A percentile compares a stretch with the other conserved stretches of the same genome.
Conservation (phyloP, 2,888 invertebrate genomes). For the Pardosa pseudoannulata region DNA sequence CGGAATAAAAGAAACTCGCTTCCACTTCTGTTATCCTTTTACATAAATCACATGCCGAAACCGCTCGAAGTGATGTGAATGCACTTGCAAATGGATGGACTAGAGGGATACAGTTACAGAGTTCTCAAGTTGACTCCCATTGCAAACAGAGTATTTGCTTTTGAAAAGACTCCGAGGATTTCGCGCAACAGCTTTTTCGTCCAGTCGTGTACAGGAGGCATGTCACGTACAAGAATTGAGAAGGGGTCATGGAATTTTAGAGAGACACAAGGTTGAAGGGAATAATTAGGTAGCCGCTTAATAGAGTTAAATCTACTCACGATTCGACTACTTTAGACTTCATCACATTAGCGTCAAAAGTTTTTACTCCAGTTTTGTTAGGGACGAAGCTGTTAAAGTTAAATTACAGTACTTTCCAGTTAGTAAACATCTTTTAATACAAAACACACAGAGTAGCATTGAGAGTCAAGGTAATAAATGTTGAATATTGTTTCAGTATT, state of each 20-base stretch:
- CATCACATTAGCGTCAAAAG: too few relatives aligned
- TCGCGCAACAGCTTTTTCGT: neutral
- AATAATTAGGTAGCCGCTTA: neutral
- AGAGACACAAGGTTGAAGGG: neutral
- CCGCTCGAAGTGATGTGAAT: neutral
- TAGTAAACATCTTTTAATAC: too few relatives aligned
- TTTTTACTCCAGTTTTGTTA: too few relatives aligned
- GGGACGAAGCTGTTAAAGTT: too few relatives aligned
- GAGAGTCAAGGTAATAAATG: too few relatives aligned
- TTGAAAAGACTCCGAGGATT: neutral
- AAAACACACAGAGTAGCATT: too few relatives aligned
- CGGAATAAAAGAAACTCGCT: neutral
- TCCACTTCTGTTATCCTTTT: neutral
- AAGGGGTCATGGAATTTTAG: neutral
- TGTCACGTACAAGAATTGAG: neutral
- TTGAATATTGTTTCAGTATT: too few relatives aligned
- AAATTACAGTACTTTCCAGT: too few relatives aligned
- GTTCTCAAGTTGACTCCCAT: neutral
- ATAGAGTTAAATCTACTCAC: too few relatives aligned
- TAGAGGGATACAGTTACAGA: constrained; percentile 1
- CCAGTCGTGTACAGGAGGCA: neutral
- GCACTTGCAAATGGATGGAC: neutral
- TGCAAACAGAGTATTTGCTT: neutral
- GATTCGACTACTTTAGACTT: too few relatives aligned
- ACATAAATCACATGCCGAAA: neutral